Percentiles rank a stretch among this genome's conserved stretches.
Evolutionary conservation across 2,797 vertebrate species (phyloP).

Genomic region (Ctenochaetus hawaiiensis): DNA sequence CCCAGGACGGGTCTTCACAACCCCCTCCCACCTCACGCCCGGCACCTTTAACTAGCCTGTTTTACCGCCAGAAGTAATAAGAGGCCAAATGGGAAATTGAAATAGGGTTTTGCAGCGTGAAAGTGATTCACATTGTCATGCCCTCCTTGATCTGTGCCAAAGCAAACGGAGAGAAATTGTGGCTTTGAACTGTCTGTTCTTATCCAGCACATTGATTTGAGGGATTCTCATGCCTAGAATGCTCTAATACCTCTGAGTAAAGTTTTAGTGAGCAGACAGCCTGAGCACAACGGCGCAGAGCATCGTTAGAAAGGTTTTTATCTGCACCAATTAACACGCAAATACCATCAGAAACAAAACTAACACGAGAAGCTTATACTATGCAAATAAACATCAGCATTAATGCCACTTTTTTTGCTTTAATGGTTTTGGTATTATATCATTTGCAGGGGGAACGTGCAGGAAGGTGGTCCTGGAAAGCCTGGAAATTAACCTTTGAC

Average conservation of each 20-base stretch:
- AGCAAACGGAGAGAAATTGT: conserved; percentile 60
- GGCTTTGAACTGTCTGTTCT: conserved; percentile 72
- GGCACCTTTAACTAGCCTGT: conserved; percentile 62
- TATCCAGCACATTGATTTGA: conserved; percentile 62
- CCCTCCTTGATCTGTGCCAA: conserved; percentile 65
- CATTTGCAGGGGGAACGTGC: not conserved
- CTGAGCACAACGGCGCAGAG: conserved; percentile 6
- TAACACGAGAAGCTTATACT: conserved; percentile 1
- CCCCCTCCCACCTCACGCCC: conserved; percentile 18
- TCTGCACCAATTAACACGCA: conserved; percentile 43
- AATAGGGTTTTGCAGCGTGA: conserved; percentile 57
- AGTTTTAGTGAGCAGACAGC: conserved; percentile 31
- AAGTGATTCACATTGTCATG: conserved; percentile 69
- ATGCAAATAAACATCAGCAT: not conserved
- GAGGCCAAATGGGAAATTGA: conserved; percentile 66
- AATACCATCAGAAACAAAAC: conserved; percentile 16
- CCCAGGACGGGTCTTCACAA: conserved; percentile 30
- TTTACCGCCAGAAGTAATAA: conserved; percentile 64
- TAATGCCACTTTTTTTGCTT: conserved; percentile 1
- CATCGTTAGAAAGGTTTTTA: conserved; percentile 38
- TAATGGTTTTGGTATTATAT: not conserved
- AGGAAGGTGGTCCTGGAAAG: not conserved
- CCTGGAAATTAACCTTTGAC: not conserved
- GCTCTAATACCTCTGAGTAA: conserved; percentile 39
- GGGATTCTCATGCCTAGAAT: conserved; percentile 47